Evolutionary conservation across 2,888 invertebrate species (phyloP), one percentile per base, ranked within the genome.

Genomic region (Lucinisca nassula): DNA sequence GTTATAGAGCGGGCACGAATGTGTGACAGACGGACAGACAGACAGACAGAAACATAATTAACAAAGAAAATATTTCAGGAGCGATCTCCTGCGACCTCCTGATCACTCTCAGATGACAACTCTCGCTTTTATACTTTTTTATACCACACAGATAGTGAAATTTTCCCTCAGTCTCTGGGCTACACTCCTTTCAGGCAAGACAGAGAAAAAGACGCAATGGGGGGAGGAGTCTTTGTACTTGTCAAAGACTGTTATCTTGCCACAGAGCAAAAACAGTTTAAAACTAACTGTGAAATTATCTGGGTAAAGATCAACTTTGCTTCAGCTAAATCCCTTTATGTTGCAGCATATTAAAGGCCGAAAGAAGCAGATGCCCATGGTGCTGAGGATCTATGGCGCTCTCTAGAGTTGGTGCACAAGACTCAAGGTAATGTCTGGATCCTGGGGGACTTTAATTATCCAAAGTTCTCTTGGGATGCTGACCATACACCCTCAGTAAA

Each of bases 231-330:
- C n/a, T n/a, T n/a, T n/a, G n/a, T n/a, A n/a, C n/a, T n/a, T n/a
- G n/a, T n/a, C n/a, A n/a, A n/a, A n/a, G n/a, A n/a, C n/a, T n/a
- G 72, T 79, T 24, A 17, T 70, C 49, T 72, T 79, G 12, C 3
- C 12, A 24, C 82, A n/a, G 82, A 82, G 30, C 67, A 35, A 76
- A n/a, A 67, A 67, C 67, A 76, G 55, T 45, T 70, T 17, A 76
- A 82, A 49, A 51, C 82, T 21, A 49, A 82, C 40, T 82, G 82
- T 30, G 76, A 82, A 77, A 77, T 77, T 37, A 14, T 77, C 8
- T 82, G 82, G 77, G 67, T 77, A 6, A 82, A 70, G 8, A 37
- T 78, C 2, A 35, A 78, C 24, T 35, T 61, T 49, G 37, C 17
- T 24, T n/a, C 32, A 32, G 45, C 51, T 21, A 80, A 72, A 72